Evolutionary conservation across 2,113 vertebrate genomes (phyloP), one percentile per base, ranked within the genome.

Genomic region (Cryptoleucopteryx plumbea): DNA sequence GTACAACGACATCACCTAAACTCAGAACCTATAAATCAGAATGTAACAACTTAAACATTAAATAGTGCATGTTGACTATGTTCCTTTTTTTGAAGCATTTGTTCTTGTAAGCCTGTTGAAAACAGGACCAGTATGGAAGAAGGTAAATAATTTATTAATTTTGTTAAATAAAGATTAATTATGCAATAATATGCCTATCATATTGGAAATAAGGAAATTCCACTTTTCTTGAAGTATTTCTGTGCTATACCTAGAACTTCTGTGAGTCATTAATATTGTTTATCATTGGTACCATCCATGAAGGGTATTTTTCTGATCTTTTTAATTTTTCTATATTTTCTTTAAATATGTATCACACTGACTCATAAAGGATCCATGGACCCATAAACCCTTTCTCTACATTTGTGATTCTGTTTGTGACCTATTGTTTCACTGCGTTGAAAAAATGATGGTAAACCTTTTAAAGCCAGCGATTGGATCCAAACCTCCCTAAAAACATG

Each of bases 1-100:
- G 82, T 92, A 74, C 45, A n/a, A 42, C 34, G 59, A 75, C 65
- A 84, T 92, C 58, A 77, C 63, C 79, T 96, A 88, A 45, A 83
- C 50, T 42, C 68, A 71, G 23, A 70, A 55, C 42, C 27, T 59
- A 53, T 56, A 59, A 90, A 95, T 74, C 59, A 90, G 79, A 94
- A 79, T 84, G 40, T 38, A 90, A 81, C 50, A 87, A 91, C 3
- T 52, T 75, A 56, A n/a, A 53, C 58, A 52, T 92, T 94, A 97
- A 97, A 86, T 59, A 96, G 42, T 5, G 0, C 38, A 34, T 88
- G 65, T 89, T 98, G 96, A 98, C 79, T 95, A 29, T 40, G 25
- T 68, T 96, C 4, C 59, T 94, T 96, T 90, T 83, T 93, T 81
- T 70, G 27, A 85, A 83, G 73, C 52, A 36, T 89, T 88, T 80